Conservation (phyloP, 2,888 invertebrate species). For the Eulithis prunata region DNA sequence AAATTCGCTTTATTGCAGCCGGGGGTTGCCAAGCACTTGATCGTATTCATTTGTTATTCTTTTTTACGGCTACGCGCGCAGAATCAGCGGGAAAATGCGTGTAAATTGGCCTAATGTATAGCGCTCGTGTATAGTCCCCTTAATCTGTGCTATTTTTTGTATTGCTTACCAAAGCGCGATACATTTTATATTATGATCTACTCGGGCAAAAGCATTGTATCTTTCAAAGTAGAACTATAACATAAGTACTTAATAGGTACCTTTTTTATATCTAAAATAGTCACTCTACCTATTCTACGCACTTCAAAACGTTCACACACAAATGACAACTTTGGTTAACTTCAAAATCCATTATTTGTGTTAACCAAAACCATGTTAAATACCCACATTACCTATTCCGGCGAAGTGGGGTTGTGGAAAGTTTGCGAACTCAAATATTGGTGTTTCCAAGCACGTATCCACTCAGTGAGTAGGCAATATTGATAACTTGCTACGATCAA, state of each 20-base stretch:
- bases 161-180: not conserved
- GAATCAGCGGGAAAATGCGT: conserved; percentile 21
- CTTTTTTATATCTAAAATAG: too few relatives aligned
- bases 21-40: conserved; percentile 21
- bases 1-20: conserved; percentile 27
- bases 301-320: not conserved
- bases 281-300: too few relatives aligned
- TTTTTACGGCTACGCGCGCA: conserved; percentile 16
- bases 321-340: not conserved
- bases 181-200: not conserved
- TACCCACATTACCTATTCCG: conserved; percentile 12
- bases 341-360: conserved; percentile 7
- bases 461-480: conserved; percentile 40
- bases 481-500: conserved; percentile 42
- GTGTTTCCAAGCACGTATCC: conserved; percentile 41
- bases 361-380: conserved; percentile 5
- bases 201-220: too few relatives aligned
- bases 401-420: conserved; percentile 18
- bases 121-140: conserved; percentile 2
- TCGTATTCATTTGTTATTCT: conserved; percentile 35
- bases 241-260: too few relatives aligned
- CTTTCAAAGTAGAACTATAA: too few relatives aligned
- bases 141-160: conserved; percentile 5
- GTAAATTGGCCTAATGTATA: conserved; percentile 25
- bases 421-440: conserved; percentile 42